Conservation (phyloP, 2,888 invertebrate species). For the Muschampia plurimacula region DNA sequence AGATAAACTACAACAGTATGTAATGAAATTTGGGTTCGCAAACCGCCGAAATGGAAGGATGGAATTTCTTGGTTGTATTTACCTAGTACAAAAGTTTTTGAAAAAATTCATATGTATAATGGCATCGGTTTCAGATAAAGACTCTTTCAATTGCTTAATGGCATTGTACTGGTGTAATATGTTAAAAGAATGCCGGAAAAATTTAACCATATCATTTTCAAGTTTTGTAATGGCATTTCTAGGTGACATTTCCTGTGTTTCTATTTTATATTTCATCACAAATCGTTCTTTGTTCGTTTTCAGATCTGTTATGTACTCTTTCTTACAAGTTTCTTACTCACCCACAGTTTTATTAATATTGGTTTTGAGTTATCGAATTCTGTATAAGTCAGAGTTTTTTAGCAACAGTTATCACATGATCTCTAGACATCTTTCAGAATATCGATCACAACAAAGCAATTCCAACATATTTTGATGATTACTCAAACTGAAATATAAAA, state of each 20-base stretch:
- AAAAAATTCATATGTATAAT: constrained; percentile 4
- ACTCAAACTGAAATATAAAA: constrained; percentile 43
- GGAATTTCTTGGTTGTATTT: constrained; percentile 4
- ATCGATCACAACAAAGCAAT: too few relatives aligned
- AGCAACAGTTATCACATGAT: too few relatives aligned
- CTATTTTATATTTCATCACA: background rate
- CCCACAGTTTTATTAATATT: too few relatives aligned
- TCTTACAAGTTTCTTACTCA: too few relatives aligned
- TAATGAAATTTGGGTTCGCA: background rate
- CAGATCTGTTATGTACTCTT: background rate
- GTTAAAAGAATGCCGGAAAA: background rate
- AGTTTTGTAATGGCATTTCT: too few relatives aligned
- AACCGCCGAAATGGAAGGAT: background rate
- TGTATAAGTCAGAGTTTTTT: too few relatives aligned
- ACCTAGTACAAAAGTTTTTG: constrained; percentile 1
- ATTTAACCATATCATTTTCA: background rate
- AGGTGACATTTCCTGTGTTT: background rate
- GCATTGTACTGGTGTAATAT: constrained; percentile 3
- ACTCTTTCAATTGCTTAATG: background rate
- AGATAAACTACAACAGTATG: constrained; percentile 1
- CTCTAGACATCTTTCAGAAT: too few relatives aligned
- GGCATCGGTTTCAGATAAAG: background rate
- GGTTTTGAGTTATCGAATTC: too few relatives aligned
- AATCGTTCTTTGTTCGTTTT: too few relatives aligned
- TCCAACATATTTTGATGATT: too few relatives aligned